Evolutionary conservation across 1,140 invertebrate genomes (phyloP).

Genomic region (Charaxes varanes): DNA sequence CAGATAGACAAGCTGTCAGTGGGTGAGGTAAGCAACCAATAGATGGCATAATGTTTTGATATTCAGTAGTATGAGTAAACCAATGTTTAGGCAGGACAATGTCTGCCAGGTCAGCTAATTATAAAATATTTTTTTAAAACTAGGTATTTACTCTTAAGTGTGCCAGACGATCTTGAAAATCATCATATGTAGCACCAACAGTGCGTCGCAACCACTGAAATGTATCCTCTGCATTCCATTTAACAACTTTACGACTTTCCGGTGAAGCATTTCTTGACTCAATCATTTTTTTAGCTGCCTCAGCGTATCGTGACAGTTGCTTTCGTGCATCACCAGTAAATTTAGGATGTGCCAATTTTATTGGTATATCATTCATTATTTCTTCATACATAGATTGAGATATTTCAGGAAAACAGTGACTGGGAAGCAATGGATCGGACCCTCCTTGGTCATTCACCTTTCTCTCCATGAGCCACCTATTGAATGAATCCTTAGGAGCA

Average conservation of each 20-base stretch:
- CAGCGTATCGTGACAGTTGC: conserved; percentile 94
- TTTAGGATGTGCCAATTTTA: conserved; percentile 95
- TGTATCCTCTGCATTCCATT: conserved; percentile 98
- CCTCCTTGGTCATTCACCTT: conserved; percentile 91
- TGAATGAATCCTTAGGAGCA: conserved; percentile 96
- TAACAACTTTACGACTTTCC: conserved; percentile 96
- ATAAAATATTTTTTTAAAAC: too few species aligned
- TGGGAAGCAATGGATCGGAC: conserved; percentile 91
- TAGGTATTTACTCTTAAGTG: conserved; percentile 77
- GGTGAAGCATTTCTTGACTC: conserved; percentile 93
- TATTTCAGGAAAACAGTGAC: conserved; percentile 93
- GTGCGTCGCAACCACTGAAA: conserved; percentile 96
- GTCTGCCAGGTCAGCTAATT: too few species aligned
- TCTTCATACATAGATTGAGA: conserved; percentile 96
- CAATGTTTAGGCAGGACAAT: too few species aligned
- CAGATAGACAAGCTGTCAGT: too few species aligned
- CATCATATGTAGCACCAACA: conserved; percentile 96
- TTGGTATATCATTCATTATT: conserved; percentile 99
- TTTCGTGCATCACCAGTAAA: conserved; percentile 97
- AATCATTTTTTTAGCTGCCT: conserved; percentile 97
- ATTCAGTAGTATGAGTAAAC: not conserved
- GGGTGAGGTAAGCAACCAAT: too few species aligned
- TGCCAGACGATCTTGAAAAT: conserved; percentile 89
- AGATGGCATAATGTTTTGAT: too few species aligned
- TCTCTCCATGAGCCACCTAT: conserved; percentile 95